Conservation (phyloP, 2,888 invertebrate genomes). For the Notodromas monacha region DNA sequence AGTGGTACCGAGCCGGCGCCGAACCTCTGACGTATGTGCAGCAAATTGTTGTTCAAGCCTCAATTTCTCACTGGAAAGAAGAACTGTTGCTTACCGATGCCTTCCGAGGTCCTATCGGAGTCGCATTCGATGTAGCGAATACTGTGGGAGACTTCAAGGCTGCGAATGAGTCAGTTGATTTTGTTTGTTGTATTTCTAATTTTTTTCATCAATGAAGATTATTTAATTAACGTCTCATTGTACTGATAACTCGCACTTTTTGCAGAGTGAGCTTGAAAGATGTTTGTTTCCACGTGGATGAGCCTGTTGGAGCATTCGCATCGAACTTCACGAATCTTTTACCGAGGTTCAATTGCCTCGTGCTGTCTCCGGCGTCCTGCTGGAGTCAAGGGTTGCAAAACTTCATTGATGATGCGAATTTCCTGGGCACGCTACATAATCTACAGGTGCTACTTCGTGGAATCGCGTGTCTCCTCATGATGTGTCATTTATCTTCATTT, state of each 20-base stretch:
- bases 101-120: conserved; percentile 57
- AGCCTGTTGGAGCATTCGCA: background rate
- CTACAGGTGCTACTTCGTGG: conserved; percentile 45
- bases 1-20: too few species aligned
- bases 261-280: conserved; percentile 37
- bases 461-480: too few species aligned
- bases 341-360: conserved; percentile 65
- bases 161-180: conserved; percentile 25
- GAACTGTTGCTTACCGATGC: conserved; percentile 28
- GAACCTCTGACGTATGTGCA: too few species aligned
- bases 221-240: too few species aligned
- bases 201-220: too few species aligned
- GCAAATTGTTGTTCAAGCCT: conserved; percentile 1
- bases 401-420: conserved; percentile 41
- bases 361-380: conserved; percentile 68
- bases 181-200: conserved; percentile 4
- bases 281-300: conserved; percentile 51
- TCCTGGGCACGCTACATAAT: conserved; percentile 44
- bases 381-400: conserved; percentile 55
- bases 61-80: background rate
- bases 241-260: conserved; percentile 11
- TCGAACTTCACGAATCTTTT: conserved; percentile 17
- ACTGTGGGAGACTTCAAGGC: conserved; percentile 50
- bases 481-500: too few species aligned
- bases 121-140: conserved; percentile 57